A percentile compares a stretch with the other conserved stretches of the same genome.
phyloP scores from a whole-genome alignment of 2,797 vertebrate species.

The Falco biarmicus region DNA sequence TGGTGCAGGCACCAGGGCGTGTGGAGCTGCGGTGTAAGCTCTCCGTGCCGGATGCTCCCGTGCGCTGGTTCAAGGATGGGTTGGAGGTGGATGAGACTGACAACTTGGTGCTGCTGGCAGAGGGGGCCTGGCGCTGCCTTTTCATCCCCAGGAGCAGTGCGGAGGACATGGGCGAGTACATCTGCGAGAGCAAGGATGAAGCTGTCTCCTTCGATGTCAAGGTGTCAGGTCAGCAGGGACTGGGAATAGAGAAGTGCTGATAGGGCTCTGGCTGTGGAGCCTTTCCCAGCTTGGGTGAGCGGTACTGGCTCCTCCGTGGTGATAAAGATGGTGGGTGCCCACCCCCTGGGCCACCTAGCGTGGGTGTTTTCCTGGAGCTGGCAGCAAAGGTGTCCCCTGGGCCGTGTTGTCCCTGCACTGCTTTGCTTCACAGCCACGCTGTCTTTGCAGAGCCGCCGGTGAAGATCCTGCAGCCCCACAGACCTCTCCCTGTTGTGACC shows the following conservation, averaged over 20 bases:
- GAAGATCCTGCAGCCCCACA: slow-evolving; percentile 84
- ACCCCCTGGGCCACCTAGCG: fast-evolving
- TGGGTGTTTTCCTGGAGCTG: neutral
- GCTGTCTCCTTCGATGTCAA: slow-evolving; percentile 92
- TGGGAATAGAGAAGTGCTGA: neutral
- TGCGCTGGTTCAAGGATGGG: slow-evolving; percentile 95
- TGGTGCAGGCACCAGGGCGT: slow-evolving; percentile 81
- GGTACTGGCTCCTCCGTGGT: neutral
- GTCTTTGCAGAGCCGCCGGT: slow-evolving; percentile 86
- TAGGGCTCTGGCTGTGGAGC: neutral
- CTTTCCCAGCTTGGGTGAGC: neutral
- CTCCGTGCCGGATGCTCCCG: slow-evolving; percentile 85
- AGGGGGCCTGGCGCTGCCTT: slow-evolving; percentile 87
- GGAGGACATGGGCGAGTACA: slow-evolving; percentile 92
- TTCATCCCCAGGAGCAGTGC: slow-evolving; percentile 85
- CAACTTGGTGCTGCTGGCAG: slow-evolving; percentile 84
- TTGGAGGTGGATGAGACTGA: slow-evolving; percentile 90
- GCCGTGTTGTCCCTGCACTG: fast-evolving
- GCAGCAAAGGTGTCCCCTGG: neutral
- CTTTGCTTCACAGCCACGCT: neutral
- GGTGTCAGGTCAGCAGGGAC: slow-evolving; percentile 85
- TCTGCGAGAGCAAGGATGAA: slow-evolving; percentile 92
- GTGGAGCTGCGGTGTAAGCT: slow-evolving; percentile 92
- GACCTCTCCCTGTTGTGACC: slow-evolving; percentile 76
- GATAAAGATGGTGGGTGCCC: neutral